Evolutionary conservation across 1,140 invertebrate species (phyloP), one percentile per base, ranked within the genome.

Genomic region (Diachasmimorpha longicaudata): DNA sequence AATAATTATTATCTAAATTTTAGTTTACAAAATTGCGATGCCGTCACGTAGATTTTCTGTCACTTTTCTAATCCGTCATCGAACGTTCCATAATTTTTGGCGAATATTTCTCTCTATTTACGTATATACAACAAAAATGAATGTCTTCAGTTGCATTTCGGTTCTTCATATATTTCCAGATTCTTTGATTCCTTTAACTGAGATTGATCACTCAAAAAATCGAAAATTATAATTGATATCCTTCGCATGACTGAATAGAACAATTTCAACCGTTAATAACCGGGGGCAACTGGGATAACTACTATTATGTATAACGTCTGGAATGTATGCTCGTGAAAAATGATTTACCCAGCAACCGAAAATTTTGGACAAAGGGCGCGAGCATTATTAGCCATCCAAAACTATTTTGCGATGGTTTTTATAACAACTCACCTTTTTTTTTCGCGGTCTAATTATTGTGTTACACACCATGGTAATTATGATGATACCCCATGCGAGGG

Each of bases 261-360:
- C 11, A 63, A 63, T 36, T 72, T 72, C 6, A 9, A 36, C 71
- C 36, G 52, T 14, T 72, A 63, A 72, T 72, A 58, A 72, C 31
- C 16, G 52, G 71, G 52, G 36, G 44, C 52, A 72, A 72, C 16
- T 10, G 1, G 21, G 55, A 72, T 72, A 36, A 72, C 71, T 72
- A 10, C 31, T 72, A 72, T 63, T 72, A 72, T 63, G 31, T 63
- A 37, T 39, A 63, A 19, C 46, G 58, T 19, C 23, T 25, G 23
- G 58, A 25, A 63, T 55, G 21, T 63, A 63, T 63, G 70, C 70
- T 72, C 70, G 48, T 74, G 72, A 74, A 74, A 74, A 74, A 74
- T 74, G 72, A 74, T 74, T 67, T 74, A 74, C 72, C 14, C 72
- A 67, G 58, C 58, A 14, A 4, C 48, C 23, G 44, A 39, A 39